Evolutionary conservation across 2,888 invertebrate genomes (phyloP), one percentile per base, ranked within the genome.

Genomic region (Iphiclides podalirius): DNA sequence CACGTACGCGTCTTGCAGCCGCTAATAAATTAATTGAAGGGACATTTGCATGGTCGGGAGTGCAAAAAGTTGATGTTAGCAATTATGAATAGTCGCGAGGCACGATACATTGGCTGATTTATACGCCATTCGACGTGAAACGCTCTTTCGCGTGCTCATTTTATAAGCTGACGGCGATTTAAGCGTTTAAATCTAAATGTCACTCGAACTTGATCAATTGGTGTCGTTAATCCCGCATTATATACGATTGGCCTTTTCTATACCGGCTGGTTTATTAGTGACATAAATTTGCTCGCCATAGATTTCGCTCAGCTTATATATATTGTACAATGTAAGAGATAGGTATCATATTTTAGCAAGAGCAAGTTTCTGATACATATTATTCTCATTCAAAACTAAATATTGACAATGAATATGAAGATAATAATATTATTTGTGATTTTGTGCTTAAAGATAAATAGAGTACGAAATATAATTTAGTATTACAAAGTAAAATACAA

Each of bases 61-160:
- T 67, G 75, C 73, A 77, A 80, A 76, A 69, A 79, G 73, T 80
- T 70, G 68, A 76, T 81, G 75, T 73, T 58, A 59, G 68, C 76
- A 79, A 79, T 79, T 79, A 78, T 75, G 72, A 78, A 77, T 75
- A 72, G 73, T 71, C 70, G 62, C 66, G 61, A 70, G 67, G 70
- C 75, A 76, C 69, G 74, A 71, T 71, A 72, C 47, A 59, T 42
- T 46, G 51, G 57, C 61, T 72, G 75, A 80, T 72, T 79, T 76
- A 79, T 70, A 61, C 61, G 71, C 70, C 62, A 68, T 60, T 57
- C 41, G 58, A 56, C 45, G 64, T 72, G 71, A 72, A 73, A 70
- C 55, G 40, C 47, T 54, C 52, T 43, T 53, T 52, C 52, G 57
- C 53, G 59, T 55, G 31, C 55, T 58, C 50, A 40, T 59, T 59